These are phyloP conservation scores for Mythimna vitellina DNA, from an alignment of 2,888 invertebrate species.

Conservation along the genomic window DNA sequence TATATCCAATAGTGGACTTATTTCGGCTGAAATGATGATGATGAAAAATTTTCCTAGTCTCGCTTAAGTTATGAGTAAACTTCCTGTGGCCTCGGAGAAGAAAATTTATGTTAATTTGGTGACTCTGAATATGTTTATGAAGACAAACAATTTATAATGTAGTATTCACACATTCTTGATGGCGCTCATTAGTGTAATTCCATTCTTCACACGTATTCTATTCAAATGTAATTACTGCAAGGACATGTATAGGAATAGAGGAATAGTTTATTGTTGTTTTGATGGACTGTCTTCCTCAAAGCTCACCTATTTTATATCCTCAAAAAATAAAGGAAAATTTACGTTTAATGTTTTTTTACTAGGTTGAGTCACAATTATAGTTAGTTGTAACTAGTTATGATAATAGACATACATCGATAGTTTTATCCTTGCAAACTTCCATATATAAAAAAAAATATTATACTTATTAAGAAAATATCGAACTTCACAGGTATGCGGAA, in stretches of 20 bases:
- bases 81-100: neutral
- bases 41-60: too few species aligned
- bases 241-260: neutral
- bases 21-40: too few species aligned
- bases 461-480: too few species aligned
- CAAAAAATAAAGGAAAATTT: neutral
- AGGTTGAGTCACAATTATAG: too few species aligned
- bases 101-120: neutral
- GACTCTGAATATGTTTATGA: neutral
- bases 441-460: too few species aligned
- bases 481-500: too few species aligned
- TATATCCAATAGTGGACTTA: too few species aligned
- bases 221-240: neutral
- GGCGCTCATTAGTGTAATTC: slow-evolving; percentile 14
- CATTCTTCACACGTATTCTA: slow-evolving; percentile 27
- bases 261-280: neutral
- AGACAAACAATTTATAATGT: slow-evolving; percentile 3
- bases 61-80: neutral
- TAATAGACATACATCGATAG: too few species aligned
- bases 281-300: neutral
- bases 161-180: slow-evolving; percentile 20
- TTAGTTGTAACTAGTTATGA: too few species aligned
- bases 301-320: neutral
- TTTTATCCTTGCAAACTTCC: too few species aligned
- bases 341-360: neutral